Conservation (phyloP, 1,140 invertebrate genomes). For the Campoletis sonorensis region DNA sequence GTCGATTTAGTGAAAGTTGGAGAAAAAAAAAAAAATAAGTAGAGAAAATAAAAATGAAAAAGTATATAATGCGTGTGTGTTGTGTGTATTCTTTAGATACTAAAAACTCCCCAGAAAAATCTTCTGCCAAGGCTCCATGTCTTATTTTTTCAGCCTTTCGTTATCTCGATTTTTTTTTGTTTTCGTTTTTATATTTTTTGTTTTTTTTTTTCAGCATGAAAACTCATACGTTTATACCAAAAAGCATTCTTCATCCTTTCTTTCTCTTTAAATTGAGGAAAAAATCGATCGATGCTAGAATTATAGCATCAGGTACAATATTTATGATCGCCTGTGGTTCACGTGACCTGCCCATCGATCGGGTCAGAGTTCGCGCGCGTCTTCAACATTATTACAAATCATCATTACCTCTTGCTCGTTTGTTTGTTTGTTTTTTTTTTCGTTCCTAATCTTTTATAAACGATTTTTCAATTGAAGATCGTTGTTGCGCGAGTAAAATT, state of each 20-base stretch:
- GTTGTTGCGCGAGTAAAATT: constrained; percentile 61
- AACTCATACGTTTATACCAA: constrained; percentile 23
- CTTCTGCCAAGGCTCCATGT: constrained; percentile 47
- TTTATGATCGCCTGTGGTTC: constrained; percentile 26
- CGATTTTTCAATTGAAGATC: constrained; percentile 57
- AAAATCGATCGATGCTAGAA: constrained; percentile 27
- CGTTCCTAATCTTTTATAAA: neutral
- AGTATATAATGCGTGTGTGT: constrained; percentile 43
- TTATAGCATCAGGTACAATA: constrained; percentile 45
- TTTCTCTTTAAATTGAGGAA: constrained; percentile 14
- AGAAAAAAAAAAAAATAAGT: constrained; percentile 52
- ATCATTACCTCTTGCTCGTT: neutral
- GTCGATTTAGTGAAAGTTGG: constrained; percentile 50
- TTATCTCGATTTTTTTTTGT: neutral
- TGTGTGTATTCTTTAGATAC: constrained; percentile 32
- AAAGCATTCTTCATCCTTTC: constrained; percentile 7
- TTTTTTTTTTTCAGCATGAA: constrained; percentile 32
- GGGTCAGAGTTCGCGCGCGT: constrained; percentile 57
- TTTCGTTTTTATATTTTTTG: constrained; percentile 32
- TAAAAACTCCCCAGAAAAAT: constrained; percentile 62
- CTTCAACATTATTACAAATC: constrained; percentile 21
- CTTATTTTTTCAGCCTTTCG: constrained; percentile 40
- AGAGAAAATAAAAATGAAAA: constrained; percentile 53
- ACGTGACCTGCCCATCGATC: constrained; percentile 44
- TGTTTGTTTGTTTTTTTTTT: neutral